Evolutionary conservation across 1,140 invertebrate species (phyloP), one percentile per base, ranked within the genome.

Genomic region (Scaptomyza montana): DNA sequence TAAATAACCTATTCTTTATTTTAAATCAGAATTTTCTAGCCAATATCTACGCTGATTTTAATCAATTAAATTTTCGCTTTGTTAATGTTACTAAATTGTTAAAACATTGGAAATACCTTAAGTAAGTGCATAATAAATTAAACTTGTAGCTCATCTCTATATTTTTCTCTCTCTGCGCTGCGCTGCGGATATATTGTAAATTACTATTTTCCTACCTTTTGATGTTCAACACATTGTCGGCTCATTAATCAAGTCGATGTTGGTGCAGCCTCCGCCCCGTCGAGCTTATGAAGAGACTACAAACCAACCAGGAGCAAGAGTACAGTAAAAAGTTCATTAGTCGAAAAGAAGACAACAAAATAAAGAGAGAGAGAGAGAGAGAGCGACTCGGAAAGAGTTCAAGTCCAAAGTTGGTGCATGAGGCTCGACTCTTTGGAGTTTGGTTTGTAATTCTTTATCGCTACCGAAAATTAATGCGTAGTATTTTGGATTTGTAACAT

Each of bases 391-490:
- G 19, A 10, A 56, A 51, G 77, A 72, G 62, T 64, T 74, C 75
- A 68, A 69, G 54, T 61, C 50, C 33, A 55, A 46, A 13, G 19
- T 16, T 41, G 33, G 33, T 49, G 53, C 68, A 64, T 64, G 51
- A 39, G 21, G 28, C 54, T 59, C 47, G 53, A 59, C 41, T 67
- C 46, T 12, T 8, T 36, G 33, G 30, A 45, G 41, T 36, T 67
- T 67, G 60, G 50, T 47, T 59, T 64, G 73, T 87, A 89, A 89
- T 87, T 82, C 73, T 57, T 74, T 75, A 82, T 77, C 84, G 84
- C 84, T 87, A 89, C 84, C 76, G 84, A 87, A 87, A 89, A 87
- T 87, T 82, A 89, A 87, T 87, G 84, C 84, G 84, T 84, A 79
- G 33, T 79, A 79, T 77, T 84, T 84, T 39, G 25, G 66, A 79